Conservation (phyloP, 2,113 vertebrate genomes). For the Bos javanicus region DNA sequence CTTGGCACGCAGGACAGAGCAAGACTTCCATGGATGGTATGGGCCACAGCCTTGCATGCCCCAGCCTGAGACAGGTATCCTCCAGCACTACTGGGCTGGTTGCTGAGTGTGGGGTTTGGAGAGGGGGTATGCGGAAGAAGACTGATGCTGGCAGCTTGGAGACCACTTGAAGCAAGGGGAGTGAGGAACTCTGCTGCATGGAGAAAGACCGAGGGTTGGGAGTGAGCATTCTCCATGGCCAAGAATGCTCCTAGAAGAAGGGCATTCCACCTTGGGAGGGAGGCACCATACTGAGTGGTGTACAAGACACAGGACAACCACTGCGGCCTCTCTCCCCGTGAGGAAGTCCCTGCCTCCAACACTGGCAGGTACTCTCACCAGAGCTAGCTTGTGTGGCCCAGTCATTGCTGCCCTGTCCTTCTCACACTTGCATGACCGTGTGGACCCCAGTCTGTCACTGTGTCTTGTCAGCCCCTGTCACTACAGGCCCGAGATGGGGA, state of each 20-base stretch:
- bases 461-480: background rate
- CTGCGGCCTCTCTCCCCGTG: accelerated
- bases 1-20: background rate
- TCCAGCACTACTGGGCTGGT: background rate
- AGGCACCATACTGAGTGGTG: accelerated
- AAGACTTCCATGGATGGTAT: background rate
- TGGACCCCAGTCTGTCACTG: background rate
- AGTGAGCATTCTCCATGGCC: background rate
- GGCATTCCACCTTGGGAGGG: background rate
- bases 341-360: background rate
- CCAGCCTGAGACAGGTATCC: background rate
- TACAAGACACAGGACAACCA: accelerated
- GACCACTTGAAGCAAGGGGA: background rate
- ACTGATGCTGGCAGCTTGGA: background rate
- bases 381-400: background rate
- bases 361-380: background rate
- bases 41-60: background rate
- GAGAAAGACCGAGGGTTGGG: background rate
- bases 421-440: background rate
- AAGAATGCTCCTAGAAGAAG: background rate
- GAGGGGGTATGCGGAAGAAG: accelerated
- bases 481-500: background rate
- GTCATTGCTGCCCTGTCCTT: background rate
- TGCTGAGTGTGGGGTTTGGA: background rate
- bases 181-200: background rate